Percentiles rank a stretch among this genome's conserved stretches.
Conservation (phyloP, 2,797 vertebrate genomes). For the Graptemys geographica region DNA sequence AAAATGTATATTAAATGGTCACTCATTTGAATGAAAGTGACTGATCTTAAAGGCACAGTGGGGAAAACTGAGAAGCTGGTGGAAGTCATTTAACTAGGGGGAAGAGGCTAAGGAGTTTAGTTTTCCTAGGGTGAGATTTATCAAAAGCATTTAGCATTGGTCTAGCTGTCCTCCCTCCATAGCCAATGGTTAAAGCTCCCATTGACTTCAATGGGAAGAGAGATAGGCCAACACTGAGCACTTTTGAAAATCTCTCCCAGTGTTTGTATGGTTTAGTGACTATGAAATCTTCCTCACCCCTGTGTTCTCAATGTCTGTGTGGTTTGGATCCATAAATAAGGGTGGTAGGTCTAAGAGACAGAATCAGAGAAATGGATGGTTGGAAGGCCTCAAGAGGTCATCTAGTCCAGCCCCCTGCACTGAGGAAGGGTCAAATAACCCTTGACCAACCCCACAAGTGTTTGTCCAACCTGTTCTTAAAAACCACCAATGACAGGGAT, state of each 20-base stretch:
- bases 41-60: not conserved
- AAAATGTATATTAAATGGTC: constrained; percentile 36
- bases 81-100: not conserved
- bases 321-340: not conserved
- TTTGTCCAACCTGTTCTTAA: not conserved
- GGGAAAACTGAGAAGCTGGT: not conserved
- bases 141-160: not conserved
- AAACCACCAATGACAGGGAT: not conserved
- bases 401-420: not conserved
- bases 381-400: not conserved
- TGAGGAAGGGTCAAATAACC: not conserved
- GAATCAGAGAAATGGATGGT: not conserved
- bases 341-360: not conserved
- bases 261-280: not conserved
- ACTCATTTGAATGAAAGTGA: not conserved
- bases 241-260: not conserved
- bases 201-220: not conserved
- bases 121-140: not conserved
- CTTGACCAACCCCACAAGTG: not conserved
- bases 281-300: not conserved
- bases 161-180: not conserved
- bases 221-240: not conserved
- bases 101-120: not conserved
- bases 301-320: not conserved
- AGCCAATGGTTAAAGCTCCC: not conserved